These are phyloP conservation scores for Aphyosemion australe DNA, from an alignment of 2,113 vertebrate species.

Conservation along the genomic window DNA sequence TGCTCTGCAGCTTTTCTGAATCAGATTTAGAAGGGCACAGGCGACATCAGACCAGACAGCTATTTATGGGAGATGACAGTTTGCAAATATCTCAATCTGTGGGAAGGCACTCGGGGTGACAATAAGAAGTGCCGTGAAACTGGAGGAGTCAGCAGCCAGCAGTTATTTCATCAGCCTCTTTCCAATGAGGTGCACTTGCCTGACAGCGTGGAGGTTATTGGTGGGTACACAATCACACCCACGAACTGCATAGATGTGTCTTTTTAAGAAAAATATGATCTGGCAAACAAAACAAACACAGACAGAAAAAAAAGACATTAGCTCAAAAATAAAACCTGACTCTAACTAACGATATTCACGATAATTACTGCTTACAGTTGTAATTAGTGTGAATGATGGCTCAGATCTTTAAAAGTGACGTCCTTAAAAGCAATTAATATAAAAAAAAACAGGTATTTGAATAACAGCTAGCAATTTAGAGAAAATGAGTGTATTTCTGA, in stretches of 20 bases:
- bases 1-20: slow-evolving; percentile 62
- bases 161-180: slow-evolving; percentile 92
- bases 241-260: slow-evolving; percentile 77
- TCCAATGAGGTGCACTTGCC: slow-evolving; percentile 83
- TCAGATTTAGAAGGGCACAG: slow-evolving; percentile 59
- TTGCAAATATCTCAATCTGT: slow-evolving; percentile 99
- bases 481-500: no score
- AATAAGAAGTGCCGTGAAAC: slow-evolving; percentile 87
- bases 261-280: slow-evolving; percentile 81
- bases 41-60: slow-evolving; percentile 86
- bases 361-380: no score
- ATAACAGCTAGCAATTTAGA: no score
- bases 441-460: no score
- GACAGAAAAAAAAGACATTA: neutral
- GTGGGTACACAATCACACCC: slow-evolving; percentile 65
- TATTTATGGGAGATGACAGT: slow-evolving; percentile 98
- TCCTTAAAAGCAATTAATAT: no score
- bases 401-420: no score
- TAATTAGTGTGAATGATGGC: no score
- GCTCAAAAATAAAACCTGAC: neutral
- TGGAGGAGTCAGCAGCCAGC: slow-evolving; percentile 94
- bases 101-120: slow-evolving; percentile 87
- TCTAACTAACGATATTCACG: neutral
- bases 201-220: slow-evolving; percentile 84
- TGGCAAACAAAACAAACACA: slow-evolving; percentile 40